Conservation (phyloP, 2,113 vertebrate species). For the Monopterus albus region DNA sequence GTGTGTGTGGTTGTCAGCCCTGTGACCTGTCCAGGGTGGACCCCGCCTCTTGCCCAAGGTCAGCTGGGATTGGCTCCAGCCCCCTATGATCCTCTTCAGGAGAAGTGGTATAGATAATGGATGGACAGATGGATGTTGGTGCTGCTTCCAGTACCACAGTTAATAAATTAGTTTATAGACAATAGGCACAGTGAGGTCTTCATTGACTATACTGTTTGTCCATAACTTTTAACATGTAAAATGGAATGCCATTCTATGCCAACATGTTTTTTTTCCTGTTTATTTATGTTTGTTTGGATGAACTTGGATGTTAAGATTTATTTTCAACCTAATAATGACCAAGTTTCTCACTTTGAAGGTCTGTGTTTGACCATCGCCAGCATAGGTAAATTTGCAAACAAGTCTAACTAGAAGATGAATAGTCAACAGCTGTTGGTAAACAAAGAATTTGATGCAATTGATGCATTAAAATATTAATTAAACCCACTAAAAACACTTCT, state of each 20-base stretch:
- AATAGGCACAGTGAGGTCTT: no score
- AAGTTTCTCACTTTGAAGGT: slow-evolving; percentile 9
- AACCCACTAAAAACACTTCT: background rate
- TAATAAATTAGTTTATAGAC: no score
- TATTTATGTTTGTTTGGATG: background rate
- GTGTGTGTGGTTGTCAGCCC: no score
- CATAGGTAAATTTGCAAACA: slow-evolving; percentile 23
- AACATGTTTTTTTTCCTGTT: background rate
- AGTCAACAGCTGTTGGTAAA: background rate
- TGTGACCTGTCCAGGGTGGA: no score
- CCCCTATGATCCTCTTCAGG: no score
- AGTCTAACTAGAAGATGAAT: background rate
- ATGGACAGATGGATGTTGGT: no score
- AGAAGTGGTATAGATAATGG: no score
- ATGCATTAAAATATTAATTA: background rate
- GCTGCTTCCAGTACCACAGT: no score
- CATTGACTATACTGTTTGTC: no score
- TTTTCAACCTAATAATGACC: background rate
- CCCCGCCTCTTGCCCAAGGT: no score
- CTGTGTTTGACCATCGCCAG: slow-evolving; percentile 28
- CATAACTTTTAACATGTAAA: background rate
- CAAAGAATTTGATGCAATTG: background rate
- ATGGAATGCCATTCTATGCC: background rate
- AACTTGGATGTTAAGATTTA: background rate
- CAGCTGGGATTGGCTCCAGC: no score